Base-by-base conservation (phyloP, 2,113 vertebrate species). In the Tragulus kanchil region DNA sequence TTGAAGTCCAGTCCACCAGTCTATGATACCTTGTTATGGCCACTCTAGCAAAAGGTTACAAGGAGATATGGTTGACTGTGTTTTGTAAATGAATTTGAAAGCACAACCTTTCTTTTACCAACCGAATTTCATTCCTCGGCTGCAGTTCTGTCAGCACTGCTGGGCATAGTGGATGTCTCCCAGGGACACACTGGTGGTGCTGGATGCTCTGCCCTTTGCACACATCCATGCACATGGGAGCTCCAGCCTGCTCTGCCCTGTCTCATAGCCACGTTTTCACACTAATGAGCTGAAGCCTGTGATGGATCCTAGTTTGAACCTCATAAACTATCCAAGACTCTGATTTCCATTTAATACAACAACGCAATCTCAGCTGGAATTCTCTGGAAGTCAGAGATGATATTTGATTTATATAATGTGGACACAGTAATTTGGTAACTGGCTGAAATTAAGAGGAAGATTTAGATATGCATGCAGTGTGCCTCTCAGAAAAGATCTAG, bases 111-210 rank as follows among this genome's bases (percentile, higher is more conserved):
- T 59, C 52, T 54, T 88, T 64, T 77, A 87, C 26, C 58, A 69
- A 82, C 4, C 78, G 52, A 31, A n/a, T 73, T 96, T 91, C 23
- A 23, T 28, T 36, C 64, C 25, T 23, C 69, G 62, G 75, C 64
- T n/a, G 10, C 8, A 28, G 19, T 23, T 8, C 16, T 61, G 14
- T 61, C 19, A n/a, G 62, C 3, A 73, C 16, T 25, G 13, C 6
- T 58, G 45, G 12, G 28, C n/a, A 4, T 28, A 28, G 26, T 1
- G 2, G 73, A 61, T 1, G 45, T 12, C 21, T 67, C 26, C 26
- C 0, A 0, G 48, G 31, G 62, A 84, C 1, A 36, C 67, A 11
- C 2, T 26, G 4, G 12, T 14, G 7, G n/a, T 15, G 7, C 45
- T 69, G 25, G 73, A 19, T 25, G 85, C 61, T 83, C 7, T 5